phyloP scores from a whole-genome alignment of 1,140 invertebrate species.

The Scylla paramamosain region DNA sequence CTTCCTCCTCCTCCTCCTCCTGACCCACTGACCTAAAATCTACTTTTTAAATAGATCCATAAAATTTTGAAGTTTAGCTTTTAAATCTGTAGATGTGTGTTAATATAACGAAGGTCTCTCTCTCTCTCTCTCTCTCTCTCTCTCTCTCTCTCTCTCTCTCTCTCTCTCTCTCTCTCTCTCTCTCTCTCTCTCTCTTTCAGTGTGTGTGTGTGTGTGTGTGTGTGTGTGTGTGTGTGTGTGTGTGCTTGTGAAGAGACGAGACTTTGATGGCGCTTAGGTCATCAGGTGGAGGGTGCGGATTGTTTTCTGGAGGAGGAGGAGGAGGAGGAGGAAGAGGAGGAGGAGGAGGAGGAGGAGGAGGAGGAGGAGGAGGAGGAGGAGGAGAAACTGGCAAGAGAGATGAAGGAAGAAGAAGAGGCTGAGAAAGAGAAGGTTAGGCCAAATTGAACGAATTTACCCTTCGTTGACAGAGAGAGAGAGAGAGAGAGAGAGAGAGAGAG shows the following conservation, averaged over 20 bases:
- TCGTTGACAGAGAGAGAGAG: not conserved
- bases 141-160: too few relatives aligned
- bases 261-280: not conserved
- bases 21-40: too few relatives aligned
- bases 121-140: too few relatives aligned
- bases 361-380: not conserved
- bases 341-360: too few relatives aligned
- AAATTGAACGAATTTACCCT: not conserved
- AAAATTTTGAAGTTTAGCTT: too few relatives aligned
- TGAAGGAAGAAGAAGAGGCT: not conserved
- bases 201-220: conserved; percentile 41
- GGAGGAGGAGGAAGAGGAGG: not conserved
- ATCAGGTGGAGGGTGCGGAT: not conserved
- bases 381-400: not conserved
- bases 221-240: conserved; percentile 43
- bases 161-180: too few relatives aligned
- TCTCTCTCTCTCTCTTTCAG: not conserved
- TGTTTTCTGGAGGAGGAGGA: not conserved
- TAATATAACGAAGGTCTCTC: too few relatives aligned
- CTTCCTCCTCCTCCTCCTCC: too few relatives aligned
- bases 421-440: not conserved
- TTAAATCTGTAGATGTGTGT: too few relatives aligned
- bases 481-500: not conserved
- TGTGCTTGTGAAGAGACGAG: not conserved
- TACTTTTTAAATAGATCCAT: too few relatives aligned